Evolutionary conservation across 2,113 vertebrate genomes (phyloP), one percentile per base, ranked within the genome.

Genomic region (Microcebus ravelobensis): DNA sequence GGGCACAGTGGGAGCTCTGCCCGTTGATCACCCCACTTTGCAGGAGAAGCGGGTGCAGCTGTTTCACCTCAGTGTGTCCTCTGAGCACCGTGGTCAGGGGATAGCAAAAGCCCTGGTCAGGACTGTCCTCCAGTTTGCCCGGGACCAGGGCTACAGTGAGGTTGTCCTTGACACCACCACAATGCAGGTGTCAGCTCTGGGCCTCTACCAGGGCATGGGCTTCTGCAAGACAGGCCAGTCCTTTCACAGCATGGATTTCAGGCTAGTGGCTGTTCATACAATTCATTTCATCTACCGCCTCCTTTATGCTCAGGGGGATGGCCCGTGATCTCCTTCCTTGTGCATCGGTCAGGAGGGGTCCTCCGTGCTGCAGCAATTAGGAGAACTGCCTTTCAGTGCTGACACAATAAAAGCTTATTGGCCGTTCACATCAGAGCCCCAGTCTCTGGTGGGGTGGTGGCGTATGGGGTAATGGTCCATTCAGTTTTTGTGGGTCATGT

Each of bases 101-200:
- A 88, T 98, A 11, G 98, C 85, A 0, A 97, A 86, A 82, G 48
- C 76, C 21, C 89, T 97, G 45, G 85, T 96, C 25, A 88, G 89
- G 73, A 96, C 86, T 0, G 87, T 98, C 18, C 90, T 98, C 21
- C 92, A 96, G 59, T 98, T 98, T 91, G 97, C 96, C 0, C 34
- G 31, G 1, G 77, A 67, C 3, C 70, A 76, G 59, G 97, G 87
- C 70, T 98, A 91, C 52, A 7, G 63, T 4, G 77, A 89, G 3
- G 94, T 98, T 1, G 20, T 87, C 27, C 94, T 98, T 0, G 0
- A 0, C 14, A 81, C 91, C 3, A 81, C 1, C 8, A 1, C 1
- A 0, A 0, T 97, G 31, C 95, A 98, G 76, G 0, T 10, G 3
- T 34, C 52, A 0, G 97, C 96, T 8, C 8, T 94, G 12, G 77